Conservation (phyloP, 2,888 invertebrate genomes). For the Cryptosula pallasiana region DNA sequence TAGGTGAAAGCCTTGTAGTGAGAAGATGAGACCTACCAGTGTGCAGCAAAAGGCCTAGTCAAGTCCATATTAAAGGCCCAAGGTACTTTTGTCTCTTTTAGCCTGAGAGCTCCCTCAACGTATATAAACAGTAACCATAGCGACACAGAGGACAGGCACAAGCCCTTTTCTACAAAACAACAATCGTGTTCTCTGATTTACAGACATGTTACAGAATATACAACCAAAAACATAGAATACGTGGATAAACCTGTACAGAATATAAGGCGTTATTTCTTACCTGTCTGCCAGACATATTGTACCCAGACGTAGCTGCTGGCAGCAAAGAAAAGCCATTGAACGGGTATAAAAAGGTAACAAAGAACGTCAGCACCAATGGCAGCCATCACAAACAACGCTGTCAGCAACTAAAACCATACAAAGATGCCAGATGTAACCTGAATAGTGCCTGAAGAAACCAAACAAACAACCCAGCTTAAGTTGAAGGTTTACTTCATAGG, state of each 20-base stretch:
- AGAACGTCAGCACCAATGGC: conserved; percentile 96
- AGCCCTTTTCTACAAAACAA: conserved; percentile 60
- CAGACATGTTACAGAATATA: too few species aligned
- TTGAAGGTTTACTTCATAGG: too few species aligned
- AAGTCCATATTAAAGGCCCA: conserved; percentile 81
- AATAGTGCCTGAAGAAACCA: too few species aligned
- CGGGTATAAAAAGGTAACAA: conserved; percentile 97
- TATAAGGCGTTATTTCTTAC: too few species aligned
- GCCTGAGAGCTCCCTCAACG: conserved; percentile 82
- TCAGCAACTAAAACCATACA: conserved; percentile 70
- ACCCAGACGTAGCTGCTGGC: conserved; percentile 99
- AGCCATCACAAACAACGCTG: conserved; percentile 94
- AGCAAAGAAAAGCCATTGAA: conserved; percentile 93
- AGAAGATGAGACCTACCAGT: conserved; percentile 74
- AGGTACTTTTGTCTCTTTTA: conserved; percentile 71
- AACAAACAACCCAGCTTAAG: too few species aligned
- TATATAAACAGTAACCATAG: conserved; percentile 91
- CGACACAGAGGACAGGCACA: conserved; percentile 88
- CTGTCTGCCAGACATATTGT: conserved; percentile 96
- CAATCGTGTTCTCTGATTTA: too few species aligned
- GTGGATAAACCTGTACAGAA: too few species aligned
- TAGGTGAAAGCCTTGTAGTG: too few species aligned
- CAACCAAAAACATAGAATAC: too few species aligned
- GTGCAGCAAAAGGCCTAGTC: conserved; percentile 91
- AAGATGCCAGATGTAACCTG: background rate